Base-by-base conservation (phyloP, 2,797 vertebrate genomes). In the Sphaeramia orbicularis region DNA sequence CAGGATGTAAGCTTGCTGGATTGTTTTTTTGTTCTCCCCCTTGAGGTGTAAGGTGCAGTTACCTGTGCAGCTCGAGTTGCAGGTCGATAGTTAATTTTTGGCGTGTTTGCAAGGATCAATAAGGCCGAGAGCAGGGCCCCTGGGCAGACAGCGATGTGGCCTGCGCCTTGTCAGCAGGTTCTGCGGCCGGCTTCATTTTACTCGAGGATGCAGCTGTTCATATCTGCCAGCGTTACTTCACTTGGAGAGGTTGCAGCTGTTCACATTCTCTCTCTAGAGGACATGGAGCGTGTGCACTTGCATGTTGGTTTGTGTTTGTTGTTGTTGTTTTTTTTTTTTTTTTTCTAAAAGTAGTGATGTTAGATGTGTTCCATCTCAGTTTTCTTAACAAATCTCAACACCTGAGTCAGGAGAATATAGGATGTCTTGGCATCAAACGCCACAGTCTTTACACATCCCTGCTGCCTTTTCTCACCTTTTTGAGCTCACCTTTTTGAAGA, bases 11-110 rank as follows among this genome's bases (percentile, higher is more conserved):
- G 30, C 2, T 1, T 0, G 8, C 15, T 2, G 16, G 21, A 5
- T 64, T 35, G 30, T 19, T 43, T 55, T 21, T 36, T 57, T 19
- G 10, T 71, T 44, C 38, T 30, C 58, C 50, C 44, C 44, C 35
- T 43, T n/a, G 74, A 78, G 70, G 62, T 49, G 49, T 43, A 59
- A 78, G 85, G 67, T 76, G 79, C 71, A 65, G 81, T 80, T 86
- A 89, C 88, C 87, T 88, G 84, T 50, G 32, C 65, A 32, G 82
- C 85, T 83, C 58, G 54, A 77, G 67, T 85, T 90, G 74, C 74
- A 27, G 89, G 90, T 94, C 91, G 87, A 93, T 94, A 93, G 86
- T 93, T 92, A 89, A 94, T 94, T 93, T 94, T 91, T 90, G 74
- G 82, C 75, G 76, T 80, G 88, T 88, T 82, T 71, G 78, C 58